Evolutionary conservation across 2,113 vertebrate species (phyloP).

Genomic region (Sceloporus undulatus): DNA sequence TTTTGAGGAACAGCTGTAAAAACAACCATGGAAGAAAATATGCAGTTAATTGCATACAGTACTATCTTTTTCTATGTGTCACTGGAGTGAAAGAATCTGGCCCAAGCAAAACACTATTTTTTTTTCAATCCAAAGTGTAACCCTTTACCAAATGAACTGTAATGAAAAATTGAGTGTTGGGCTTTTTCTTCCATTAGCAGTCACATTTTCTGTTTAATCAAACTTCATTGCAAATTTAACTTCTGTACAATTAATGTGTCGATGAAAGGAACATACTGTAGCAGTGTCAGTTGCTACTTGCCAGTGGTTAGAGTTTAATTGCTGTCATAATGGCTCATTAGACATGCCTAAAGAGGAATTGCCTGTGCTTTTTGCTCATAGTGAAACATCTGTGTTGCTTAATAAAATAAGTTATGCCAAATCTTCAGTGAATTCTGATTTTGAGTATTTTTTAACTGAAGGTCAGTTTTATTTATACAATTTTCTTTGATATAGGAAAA

Average conservation of each 20-base stretch:
- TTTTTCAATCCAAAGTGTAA: too few species aligned
- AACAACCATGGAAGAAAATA: background rate
- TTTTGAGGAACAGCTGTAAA: conserved; percentile 12
- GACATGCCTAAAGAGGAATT: conserved; percentile 66
- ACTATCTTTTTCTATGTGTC: background rate
- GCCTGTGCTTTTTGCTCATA: conserved; percentile 58
- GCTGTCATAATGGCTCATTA: conserved; percentile 77
- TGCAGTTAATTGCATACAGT: background rate
- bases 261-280: conserved; percentile 58
- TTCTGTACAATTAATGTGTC: conserved; percentile 74
- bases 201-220: conserved; percentile 68
- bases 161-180: conserved; percentile 29
- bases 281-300: conserved; percentile 66
- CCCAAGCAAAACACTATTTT: background rate
- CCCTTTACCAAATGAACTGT: conserved; percentile 32
- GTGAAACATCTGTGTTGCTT: conserved; percentile 72
- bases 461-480: conserved; percentile 31
- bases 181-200: conserved; percentile 65
- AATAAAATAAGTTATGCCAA: conserved; percentile 63
- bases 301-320: conserved; percentile 75
- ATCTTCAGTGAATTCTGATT: conserved; percentile 63
- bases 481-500: background rate
- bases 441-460: conserved; percentile 30
- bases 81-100: background rate
- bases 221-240: conserved; percentile 71